Conservation (phyloP, 2,888 invertebrate species). For the Elysia crispata region DNA sequence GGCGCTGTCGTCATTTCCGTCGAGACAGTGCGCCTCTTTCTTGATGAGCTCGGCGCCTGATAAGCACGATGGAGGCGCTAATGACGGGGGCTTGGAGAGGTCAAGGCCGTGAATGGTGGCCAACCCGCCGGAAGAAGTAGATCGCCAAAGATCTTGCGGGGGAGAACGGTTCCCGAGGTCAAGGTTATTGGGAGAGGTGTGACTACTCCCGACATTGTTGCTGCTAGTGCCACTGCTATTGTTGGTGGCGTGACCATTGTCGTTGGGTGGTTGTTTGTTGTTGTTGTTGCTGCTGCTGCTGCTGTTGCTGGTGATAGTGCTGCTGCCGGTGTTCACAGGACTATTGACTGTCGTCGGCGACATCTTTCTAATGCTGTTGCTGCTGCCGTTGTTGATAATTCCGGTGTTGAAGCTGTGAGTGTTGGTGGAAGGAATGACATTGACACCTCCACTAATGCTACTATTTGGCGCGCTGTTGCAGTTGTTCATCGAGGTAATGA, state of each 20-base stretch:
- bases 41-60: neutral
- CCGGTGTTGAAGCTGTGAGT: constrained; percentile 3
- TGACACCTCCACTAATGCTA: neutral
- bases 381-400: constrained; percentile 10
- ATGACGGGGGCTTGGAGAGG: constrained; percentile 34
- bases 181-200: neutral
- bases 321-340: neutral
- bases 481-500: constrained; percentile 18
- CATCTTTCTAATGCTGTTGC: constrained; percentile 1
- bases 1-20: neutral
- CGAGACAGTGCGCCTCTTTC: neutral
- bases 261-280: constrained; percentile 1
- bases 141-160: neutral
- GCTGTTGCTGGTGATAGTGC: neutral
- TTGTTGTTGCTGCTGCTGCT: constrained; percentile 4
- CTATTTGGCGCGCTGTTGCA: neutral
- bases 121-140: neutral
- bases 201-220: no score
- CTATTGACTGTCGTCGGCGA: neutral
- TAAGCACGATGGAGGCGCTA: neutral
- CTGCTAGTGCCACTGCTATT: no score
- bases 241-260: neutral
- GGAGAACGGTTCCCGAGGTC: neutral
- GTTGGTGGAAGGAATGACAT: neutral
- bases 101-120: constrained; percentile 40